These are phyloP conservation scores for Ips nitidus DNA, from an alignment of 1,140 invertebrate species.

Conservation along the genomic window DNA sequence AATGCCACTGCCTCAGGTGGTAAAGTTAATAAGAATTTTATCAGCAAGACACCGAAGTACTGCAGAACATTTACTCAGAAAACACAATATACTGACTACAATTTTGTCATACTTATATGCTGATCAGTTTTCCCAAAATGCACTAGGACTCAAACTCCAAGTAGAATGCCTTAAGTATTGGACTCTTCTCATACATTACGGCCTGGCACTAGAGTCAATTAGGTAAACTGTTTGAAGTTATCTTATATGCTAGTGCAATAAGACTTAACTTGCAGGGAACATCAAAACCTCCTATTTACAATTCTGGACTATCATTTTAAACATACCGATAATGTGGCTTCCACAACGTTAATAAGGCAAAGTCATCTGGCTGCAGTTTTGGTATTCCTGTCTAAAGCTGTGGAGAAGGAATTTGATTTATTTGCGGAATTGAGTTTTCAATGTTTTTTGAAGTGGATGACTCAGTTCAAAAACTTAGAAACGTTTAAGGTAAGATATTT, in stretches of 20 bases:
- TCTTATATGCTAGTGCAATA: background rate
- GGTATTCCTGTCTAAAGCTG: conserved; percentile 42
- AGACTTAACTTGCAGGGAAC: conserved; percentile 10
- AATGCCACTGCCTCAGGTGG: conserved; percentile 54
- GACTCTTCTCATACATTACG: conserved; percentile 54
- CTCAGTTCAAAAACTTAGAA: conserved; percentile 45
- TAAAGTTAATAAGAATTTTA: conserved; percentile 59
- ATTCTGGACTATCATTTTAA: conserved; percentile 57
- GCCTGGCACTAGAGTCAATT: conserved; percentile 51
- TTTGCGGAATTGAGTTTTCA: conserved; percentile 6
- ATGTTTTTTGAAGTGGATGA: conserved; percentile 46
- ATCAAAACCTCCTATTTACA: conserved; percentile 50
- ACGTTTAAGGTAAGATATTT: conserved; percentile 41
- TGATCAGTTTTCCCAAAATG: conserved; percentile 53
- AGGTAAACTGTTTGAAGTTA: conserved; percentile 30
- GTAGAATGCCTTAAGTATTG: conserved; percentile 60
- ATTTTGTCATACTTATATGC: conserved; percentile 55
- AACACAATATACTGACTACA: conserved; percentile 54
- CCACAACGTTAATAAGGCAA: conserved; percentile 53
- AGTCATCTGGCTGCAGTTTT: conserved; percentile 56
- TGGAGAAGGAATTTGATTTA: conserved; percentile 17
- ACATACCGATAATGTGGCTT: conserved; percentile 54
- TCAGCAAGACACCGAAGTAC: conserved; percentile 53
- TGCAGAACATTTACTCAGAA: conserved; percentile 44
- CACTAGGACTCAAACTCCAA: conserved; percentile 59